Evolutionary conservation across 1,140 invertebrate genomes (phyloP).

Genomic region (Hyphantria cunea): DNA sequence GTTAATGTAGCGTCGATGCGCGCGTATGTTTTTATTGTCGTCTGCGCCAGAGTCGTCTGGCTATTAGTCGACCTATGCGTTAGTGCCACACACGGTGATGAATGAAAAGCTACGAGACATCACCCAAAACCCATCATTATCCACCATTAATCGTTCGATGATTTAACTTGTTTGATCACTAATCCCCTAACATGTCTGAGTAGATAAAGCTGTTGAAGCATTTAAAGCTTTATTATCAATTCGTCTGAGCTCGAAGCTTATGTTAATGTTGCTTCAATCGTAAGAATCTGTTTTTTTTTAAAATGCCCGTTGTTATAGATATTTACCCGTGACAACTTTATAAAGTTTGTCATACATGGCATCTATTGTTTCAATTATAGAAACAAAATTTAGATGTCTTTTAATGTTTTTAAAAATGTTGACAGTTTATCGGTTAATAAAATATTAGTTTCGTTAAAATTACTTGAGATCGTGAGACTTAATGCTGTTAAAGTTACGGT

Average conservation of each 20-base stretch:
- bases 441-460: not conserved
- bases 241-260: not conserved
- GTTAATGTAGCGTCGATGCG: constrained; percentile 71
- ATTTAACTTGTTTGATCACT: constrained; percentile 9
- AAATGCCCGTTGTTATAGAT: not conserved
- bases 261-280: constrained; percentile 3
- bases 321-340: constrained; percentile 16
- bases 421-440: no score
- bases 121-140: constrained; percentile 1
- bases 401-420: no score
- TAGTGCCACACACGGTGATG: constrained; percentile 59
- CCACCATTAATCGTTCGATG: not conserved
- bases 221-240: constrained; percentile 1
- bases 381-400: constrained; percentile 19
- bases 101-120: not conserved
- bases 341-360: constrained; percentile 26
- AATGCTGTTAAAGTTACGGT: constrained; percentile 13
- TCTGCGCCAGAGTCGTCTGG: constrained; percentile 45
- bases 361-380: constrained; percentile 36
- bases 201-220: not conserved
- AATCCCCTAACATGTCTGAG: not conserved
- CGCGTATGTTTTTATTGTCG: constrained; percentile 71
- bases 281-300: not conserved
- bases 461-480: constrained; percentile 16
- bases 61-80: constrained; percentile 65